A percentile compares a stretch with the other conserved stretches of the same genome.
These are phyloP conservation scores for Pavo muticus DNA, from an alignment of 2,113 vertebrate species.

Conservation along the genomic window DNA sequence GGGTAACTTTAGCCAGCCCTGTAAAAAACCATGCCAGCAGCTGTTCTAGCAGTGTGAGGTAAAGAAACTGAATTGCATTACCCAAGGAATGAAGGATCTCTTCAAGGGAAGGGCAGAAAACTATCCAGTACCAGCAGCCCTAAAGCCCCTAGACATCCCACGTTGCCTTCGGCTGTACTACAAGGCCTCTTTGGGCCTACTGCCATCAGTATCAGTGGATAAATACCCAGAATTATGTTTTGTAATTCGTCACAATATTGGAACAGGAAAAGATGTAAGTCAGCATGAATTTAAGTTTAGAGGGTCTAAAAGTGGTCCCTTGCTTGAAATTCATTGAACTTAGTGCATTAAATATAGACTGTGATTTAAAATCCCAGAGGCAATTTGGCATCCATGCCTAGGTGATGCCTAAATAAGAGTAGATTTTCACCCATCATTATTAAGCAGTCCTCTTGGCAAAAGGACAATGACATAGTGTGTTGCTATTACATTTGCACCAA, in stretches of 20 bases:
- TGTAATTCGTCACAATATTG: background rate
- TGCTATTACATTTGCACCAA: constrained; percentile 24
- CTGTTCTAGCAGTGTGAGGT: background rate
- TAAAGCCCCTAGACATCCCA: background rate
- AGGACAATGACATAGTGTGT: constrained; percentile 36
- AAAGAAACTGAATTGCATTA: background rate
- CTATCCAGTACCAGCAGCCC: background rate
- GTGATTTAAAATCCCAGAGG: constrained; percentile 13
- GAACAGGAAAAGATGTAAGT: background rate
- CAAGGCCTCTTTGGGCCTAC: background rate
- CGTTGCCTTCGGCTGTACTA: background rate
- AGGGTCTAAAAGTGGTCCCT: background rate
- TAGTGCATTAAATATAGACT: background rate
- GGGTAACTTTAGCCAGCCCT: background rate
- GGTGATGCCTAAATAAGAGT: constrained; percentile 4
- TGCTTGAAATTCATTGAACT: background rate
- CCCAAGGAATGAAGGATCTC: fast-evolving
- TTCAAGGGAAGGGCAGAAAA: background rate
- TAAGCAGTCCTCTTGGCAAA: constrained; percentile 41
- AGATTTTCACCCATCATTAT: constrained; percentile 10
- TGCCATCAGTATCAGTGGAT: background rate
- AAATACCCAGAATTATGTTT: background rate
- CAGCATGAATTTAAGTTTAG: background rate
- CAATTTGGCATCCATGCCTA: constrained; percentile 32
- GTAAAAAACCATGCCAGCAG: background rate